Evolutionary conservation across 2,888 invertebrate species (phyloP).

Genomic region (Cordilura impudica): DNA sequence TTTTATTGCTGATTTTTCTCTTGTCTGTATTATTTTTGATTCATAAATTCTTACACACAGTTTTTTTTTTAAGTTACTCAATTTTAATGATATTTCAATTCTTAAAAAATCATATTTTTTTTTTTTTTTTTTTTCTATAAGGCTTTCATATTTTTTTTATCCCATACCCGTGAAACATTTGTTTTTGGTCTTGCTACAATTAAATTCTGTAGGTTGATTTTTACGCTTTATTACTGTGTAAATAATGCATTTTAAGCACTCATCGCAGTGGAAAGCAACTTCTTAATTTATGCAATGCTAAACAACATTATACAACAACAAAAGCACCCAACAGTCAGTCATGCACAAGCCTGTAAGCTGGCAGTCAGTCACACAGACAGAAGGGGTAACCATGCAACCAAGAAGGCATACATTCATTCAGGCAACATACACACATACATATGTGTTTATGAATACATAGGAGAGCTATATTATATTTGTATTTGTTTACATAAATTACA

Average conservation of each 20-base stretch:
- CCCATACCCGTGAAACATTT: constrained; percentile 21
- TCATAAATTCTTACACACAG: too few species aligned
- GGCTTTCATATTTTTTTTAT: neutral
- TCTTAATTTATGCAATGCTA: constrained; percentile 66
- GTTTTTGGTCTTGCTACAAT: constrained; percentile 57
- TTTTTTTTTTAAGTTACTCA: too few species aligned
- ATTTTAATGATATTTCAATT: too few species aligned
- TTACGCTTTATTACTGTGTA: constrained; percentile 64
- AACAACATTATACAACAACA: constrained; percentile 59
- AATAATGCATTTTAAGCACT: constrained; percentile 65
- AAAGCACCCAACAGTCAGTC: constrained; percentile 39
- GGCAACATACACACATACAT: neutral
- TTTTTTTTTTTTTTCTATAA: too few species aligned
- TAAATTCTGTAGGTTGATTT: constrained; percentile 63
- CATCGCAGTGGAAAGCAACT: constrained; percentile 64
- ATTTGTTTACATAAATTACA: constrained; percentile 11
- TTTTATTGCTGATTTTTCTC: too few species aligned
- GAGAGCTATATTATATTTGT: neutral
- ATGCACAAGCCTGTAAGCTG: constrained; percentile 50
- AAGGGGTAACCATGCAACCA: constrained; percentile 44
- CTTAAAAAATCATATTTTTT: too few species aligned
- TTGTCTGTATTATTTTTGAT: too few species aligned
- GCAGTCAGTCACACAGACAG: constrained; percentile 58
- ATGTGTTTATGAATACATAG: constrained; percentile 1
- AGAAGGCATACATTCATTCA: constrained; percentile 15